Conservation (phyloP, 2,888 invertebrate species). For the Lithophane leautieri region DNA sequence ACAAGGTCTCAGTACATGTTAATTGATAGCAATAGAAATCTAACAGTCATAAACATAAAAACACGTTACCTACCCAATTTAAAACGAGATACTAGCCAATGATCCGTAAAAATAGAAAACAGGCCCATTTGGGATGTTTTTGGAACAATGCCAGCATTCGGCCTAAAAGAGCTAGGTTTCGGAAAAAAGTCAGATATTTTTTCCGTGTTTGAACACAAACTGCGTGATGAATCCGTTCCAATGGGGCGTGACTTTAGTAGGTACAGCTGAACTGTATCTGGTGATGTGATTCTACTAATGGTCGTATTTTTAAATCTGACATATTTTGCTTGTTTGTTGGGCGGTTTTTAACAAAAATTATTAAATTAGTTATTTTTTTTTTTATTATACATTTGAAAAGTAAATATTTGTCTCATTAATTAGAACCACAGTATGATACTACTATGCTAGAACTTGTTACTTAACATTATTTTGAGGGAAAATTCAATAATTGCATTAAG, state of each 20-base stretch:
- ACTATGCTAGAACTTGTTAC: too few relatives aligned
- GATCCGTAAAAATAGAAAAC: conserved; percentile 53
- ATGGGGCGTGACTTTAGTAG: conserved; percentile 8
- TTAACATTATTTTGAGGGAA: too few relatives aligned
- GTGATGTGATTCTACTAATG: neutral
- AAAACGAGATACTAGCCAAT: conserved; percentile 42
- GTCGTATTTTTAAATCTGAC: neutral
- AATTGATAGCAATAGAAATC: neutral
- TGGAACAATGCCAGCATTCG: conserved; percentile 53
- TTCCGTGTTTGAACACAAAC: conserved; percentile 44
- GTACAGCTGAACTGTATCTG: neutral
- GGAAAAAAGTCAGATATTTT: conserved; percentile 20
- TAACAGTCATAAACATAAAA: too few relatives aligned
- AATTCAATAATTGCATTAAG: too few relatives aligned
- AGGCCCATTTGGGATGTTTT: conserved; percentile 44
- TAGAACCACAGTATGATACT: too few relatives aligned
- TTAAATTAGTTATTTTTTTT: too few relatives aligned
- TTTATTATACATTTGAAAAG: too few relatives aligned
- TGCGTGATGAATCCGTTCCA: conserved; percentile 44
- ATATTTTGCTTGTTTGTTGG: neutral
- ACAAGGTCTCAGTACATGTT: too few relatives aligned
- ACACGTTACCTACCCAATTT: conserved; percentile 20
- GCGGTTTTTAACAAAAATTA: neutral
- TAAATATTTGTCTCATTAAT: too few relatives aligned
- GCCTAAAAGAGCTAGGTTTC: conserved; percentile 36